These are phyloP conservation scores for Varanus komodoensis DNA, from an alignment of 2,113 vertebrate species.

Conservation along the genomic window DNA sequence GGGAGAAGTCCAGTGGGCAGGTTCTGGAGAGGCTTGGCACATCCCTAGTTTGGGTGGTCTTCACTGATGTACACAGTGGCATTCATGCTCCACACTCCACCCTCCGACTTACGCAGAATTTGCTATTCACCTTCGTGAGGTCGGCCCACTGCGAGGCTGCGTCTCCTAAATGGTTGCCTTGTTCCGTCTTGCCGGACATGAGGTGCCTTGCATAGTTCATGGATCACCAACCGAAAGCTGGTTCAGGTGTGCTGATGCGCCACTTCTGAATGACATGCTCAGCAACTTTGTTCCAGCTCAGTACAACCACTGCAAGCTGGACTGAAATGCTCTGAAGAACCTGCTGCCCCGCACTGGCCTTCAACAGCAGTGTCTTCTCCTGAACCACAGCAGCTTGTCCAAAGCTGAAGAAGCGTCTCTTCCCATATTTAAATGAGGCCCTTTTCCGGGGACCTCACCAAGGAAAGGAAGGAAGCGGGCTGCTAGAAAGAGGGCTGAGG, in stretches of 20 bases:
- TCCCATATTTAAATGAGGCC: too few species aligned
- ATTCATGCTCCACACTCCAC: background rate
- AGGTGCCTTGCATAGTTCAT: too few species aligned
- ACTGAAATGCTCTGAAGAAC: background rate
- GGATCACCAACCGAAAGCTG: background rate
- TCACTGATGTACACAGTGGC: background rate
- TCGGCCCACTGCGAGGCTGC: background rate
- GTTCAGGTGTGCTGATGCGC: background rate
- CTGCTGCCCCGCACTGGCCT: background rate
- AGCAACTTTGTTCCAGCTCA: background rate
- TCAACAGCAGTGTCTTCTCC: too few species aligned
- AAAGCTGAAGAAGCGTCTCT: background rate
- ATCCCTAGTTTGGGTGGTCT: background rate
- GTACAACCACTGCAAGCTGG: background rate
- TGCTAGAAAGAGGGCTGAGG: too few species aligned
- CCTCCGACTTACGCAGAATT: background rate
- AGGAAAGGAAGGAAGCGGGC: too few species aligned
- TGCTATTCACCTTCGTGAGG: background rate
- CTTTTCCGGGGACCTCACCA: too few species aligned
- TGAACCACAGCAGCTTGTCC: background rate
- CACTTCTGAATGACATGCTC: too few species aligned
- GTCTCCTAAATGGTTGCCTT: background rate
- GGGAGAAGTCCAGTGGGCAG: too few species aligned
- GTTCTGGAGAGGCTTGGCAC: too few species aligned
- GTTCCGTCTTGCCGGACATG: background rate